Base-by-base conservation (phyloP, 1,140 invertebrate species). In the Caligus rogercresseyi region DNA sequence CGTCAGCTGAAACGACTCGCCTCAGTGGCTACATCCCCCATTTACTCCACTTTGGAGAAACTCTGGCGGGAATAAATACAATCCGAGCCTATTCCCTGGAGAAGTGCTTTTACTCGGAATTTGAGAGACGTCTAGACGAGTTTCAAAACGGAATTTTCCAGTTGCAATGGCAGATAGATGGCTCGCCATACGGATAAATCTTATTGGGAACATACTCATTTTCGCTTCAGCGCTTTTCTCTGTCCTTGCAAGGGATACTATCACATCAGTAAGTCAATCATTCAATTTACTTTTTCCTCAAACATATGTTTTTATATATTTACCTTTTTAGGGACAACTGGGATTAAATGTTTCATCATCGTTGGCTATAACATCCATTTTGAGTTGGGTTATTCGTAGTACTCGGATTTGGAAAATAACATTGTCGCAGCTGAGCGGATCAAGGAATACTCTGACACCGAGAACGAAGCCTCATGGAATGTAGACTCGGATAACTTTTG, bases 41-140 rank as follows among this genome's bases (percentile, higher is more conserved):
- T 98, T 69, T 98, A 95, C 74, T 94, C 92, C 93, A 98, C 76
- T 97, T 98, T 73, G 87, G 90, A 57, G 93, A 97, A 79, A 94
- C 86, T 25, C 81, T 63, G 19, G 19, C 73, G 25, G 80, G 80
- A 13, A 72, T 75, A 0, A 68, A 70, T 3, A 75, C 75, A 1
- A 83, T 83, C 51, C 67, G 81, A 64, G 80, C 81, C 0, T 83
- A 75, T 66, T 64, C 68, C 52, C 70, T 71, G 21, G 65, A 71
- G 25, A 67, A 75, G 1, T 67, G 73, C 53, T 83, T 82, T 66
- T 74, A 75, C n/a, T 52, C 65, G 7, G 69, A 74, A 60, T 76
- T 72, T 13, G 70, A 78, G 64, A 60, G 66, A 0, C 73, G 70
- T 64, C 74, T 82, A 1, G 79, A 82, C 67, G 65, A 72, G 25